These are phyloP conservation scores for Palaemon carinicauda DNA, from an alignment of 1,140 invertebrate species.

Conservation along the genomic window DNA sequence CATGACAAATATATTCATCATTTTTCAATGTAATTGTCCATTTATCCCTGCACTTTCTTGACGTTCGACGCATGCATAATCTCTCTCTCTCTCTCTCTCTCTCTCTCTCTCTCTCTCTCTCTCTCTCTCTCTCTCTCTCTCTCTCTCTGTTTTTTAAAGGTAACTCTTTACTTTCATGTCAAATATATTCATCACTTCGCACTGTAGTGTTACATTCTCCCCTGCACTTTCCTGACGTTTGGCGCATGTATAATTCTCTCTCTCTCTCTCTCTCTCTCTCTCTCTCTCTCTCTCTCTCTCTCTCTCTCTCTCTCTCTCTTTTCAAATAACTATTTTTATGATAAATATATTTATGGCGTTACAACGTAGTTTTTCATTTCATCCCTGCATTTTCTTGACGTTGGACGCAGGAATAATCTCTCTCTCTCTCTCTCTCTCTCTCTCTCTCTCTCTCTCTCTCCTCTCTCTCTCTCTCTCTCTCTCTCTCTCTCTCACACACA, in stretches of 20 bases:
- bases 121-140: neutral
- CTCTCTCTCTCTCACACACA: no score
- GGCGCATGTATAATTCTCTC: no score
- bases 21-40: no score
- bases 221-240: no score
- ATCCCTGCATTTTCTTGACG: neutral
- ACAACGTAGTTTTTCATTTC: no score
- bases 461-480: conserved; percentile 17
- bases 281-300: conserved; percentile 24
- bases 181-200: neutral
- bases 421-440: conserved; percentile 5
- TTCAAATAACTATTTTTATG: neutral
- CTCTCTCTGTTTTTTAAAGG: neutral
- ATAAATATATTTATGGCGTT: neutral
- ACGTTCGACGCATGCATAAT: no score
- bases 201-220: no score
- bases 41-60: no score
- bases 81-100: conserved; percentile 30
- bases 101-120: conserved; percentile 34
- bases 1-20: no score
- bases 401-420: neutral
- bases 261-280: conserved; percentile 24
- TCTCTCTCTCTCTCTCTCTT: conserved; percentile 13
- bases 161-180: neutral
- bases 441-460: conserved; percentile 28